phyloP scores from a whole-genome alignment of 2,888 invertebrate species.

The Flabesymbios commensalis region DNA sequence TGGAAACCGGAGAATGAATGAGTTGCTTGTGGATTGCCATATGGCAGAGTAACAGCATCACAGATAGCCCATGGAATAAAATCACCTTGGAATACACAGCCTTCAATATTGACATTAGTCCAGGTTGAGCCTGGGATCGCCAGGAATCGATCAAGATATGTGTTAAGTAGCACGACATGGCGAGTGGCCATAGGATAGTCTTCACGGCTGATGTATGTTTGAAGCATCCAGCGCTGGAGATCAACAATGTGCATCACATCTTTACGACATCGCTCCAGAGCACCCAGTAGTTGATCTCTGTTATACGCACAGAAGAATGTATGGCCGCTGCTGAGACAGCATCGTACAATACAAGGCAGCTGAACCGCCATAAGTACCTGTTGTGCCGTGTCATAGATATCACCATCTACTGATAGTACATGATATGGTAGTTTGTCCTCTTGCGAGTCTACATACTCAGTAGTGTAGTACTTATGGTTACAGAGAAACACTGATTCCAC shows the following conservation, averaged over 20 bases:
- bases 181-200: slow-evolving; percentile 10
- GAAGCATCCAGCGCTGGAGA: slow-evolving; percentile 12
- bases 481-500: slow-evolving; percentile 17
- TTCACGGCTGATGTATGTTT: slow-evolving; percentile 5
- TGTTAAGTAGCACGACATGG: slow-evolving; percentile 8
- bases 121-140: slow-evolving; percentile 5
- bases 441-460: slow-evolving; percentile 7
- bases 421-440: slow-evolving; percentile 10
- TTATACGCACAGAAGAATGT: slow-evolving; percentile 13
- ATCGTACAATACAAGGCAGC: slow-evolving; percentile 9
- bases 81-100: slow-evolving; percentile 14
- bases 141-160: slow-evolving; percentile 12
- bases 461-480: slow-evolving; percentile 20
- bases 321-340: slow-evolving; percentile 18
- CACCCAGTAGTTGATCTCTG: slow-evolving; percentile 16
- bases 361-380: background rate
- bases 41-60: slow-evolving; percentile 10
- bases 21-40: slow-evolving; percentile 3
- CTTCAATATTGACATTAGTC: slow-evolving; percentile 14
- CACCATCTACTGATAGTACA: slow-evolving; percentile 5
- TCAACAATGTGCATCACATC: slow-evolving; percentile 8
- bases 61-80: slow-evolving; percentile 20
- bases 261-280: background rate
- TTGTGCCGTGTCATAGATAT: slow-evolving; percentile 11
- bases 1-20: slow-evolving; percentile 11